phyloP scores from a whole-genome alignment of 2,888 invertebrate species.

The Leucoma salicis region DNA sequence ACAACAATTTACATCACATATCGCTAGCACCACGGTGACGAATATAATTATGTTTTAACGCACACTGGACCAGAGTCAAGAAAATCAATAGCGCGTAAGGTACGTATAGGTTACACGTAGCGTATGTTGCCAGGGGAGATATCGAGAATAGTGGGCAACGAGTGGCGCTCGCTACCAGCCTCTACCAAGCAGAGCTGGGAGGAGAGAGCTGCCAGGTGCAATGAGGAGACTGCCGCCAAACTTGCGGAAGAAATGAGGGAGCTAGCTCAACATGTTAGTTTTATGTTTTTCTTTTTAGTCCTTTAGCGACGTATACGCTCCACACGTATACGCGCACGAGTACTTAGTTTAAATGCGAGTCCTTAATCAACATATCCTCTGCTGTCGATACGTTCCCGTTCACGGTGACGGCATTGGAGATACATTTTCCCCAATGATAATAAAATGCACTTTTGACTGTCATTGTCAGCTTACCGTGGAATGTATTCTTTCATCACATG shows the following conservation, averaged over 20 bases:
- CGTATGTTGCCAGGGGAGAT: constrained; percentile 78
- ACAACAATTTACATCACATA: constrained; percentile 15
- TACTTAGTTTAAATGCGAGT: too few species aligned
- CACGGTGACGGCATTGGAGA: too few species aligned
- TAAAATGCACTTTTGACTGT: too few species aligned
- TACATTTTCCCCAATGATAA: too few species aligned
- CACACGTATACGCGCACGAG: too few species aligned
- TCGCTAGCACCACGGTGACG: constrained; percentile 6
- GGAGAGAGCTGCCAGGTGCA: constrained; percentile 93
- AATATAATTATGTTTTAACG: constrained; percentile 21
- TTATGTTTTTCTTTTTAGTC: neutral
- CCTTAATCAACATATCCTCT: too few species aligned
- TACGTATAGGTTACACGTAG: constrained; percentile 30
- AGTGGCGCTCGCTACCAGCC: constrained; percentile 96
- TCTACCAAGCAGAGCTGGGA: constrained; percentile 97
- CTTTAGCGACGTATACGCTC: too few species aligned
- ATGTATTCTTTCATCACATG: too few species aligned
- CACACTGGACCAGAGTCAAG: constrained; percentile 26
- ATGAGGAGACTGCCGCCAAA: constrained; percentile 90
- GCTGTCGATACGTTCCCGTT: too few species aligned
- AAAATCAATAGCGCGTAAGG: constrained; percentile 24
- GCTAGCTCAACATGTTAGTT: constrained; percentile 66
- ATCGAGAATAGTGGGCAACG: constrained; percentile 87
- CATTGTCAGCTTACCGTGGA: too few species aligned
- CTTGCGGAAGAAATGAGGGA: constrained; percentile 79